Evolutionary conservation across 2,113 vertebrate genomes (phyloP), one percentile per base, ranked within the genome.

Genomic region (Cheirogaleus medius): DNA sequence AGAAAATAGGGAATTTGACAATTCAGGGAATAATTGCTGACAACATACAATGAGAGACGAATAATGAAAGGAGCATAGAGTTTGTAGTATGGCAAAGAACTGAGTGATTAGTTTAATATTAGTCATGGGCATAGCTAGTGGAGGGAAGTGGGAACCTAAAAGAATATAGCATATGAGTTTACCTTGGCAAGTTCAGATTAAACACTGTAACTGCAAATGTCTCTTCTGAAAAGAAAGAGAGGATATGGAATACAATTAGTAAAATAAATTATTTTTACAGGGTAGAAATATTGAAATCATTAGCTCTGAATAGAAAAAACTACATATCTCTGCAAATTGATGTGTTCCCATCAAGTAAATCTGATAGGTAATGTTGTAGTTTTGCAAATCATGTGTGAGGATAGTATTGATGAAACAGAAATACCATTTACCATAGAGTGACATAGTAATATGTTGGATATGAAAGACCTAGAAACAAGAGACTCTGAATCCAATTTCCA

Each of bases 401-500:
- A 47, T 64, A 76, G 92, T 90, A 96, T 82, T 83, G 97, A 94
- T 86, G 82, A 39, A 80, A 74, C 81, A 90, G 82, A 96, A 98
- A 95, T 84, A 82, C 71, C 81, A 81, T 85, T 92, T 66, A 92
- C 73, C 56, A 77, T 63, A 20, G n/a, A 21, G 78, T 64, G 95
- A 96, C 85, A 85, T 34, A 63, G n/a, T 37, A 82, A 90, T 80
- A 68, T 5, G 11, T 44, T 94, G 60, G 71, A 88, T 90, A 98
- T 91, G 90, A 97, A 97, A 94, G 86, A 95, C 87, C 58, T 96
- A 94, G 84, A 95, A 97, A 80, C 44, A 93, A 97, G 74, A 96
- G 42, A 64, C 18, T 80, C 66, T 97, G 47, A 96, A 96, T 98
- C 96, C 78, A 92, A 90, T 97, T 98, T 96, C 90, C 87, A 92